Evolutionary conservation across 2,797 vertebrate species (phyloP).

Genomic region (Phataginus tetradactyla): DNA sequence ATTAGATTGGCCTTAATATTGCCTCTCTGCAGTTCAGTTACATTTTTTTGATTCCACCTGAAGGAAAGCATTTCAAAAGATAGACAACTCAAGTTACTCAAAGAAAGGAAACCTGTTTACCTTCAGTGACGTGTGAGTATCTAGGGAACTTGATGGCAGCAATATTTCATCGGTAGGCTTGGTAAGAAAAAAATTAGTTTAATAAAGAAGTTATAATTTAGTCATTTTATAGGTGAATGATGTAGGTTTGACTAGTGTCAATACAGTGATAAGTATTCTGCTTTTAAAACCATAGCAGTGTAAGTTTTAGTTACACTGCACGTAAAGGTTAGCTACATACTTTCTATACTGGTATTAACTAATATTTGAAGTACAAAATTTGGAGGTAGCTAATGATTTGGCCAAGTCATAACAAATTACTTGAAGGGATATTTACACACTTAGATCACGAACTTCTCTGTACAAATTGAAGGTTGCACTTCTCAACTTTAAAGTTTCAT

Average conservation of each 20-base stretch:
- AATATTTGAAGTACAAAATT: not conserved
- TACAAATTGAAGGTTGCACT: conserved; percentile 52
- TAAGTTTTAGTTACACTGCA: not conserved
- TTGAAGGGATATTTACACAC: not conserved
- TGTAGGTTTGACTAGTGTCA: not conserved
- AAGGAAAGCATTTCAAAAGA: conserved; percentile 62
- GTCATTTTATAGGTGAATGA: conserved; percentile 24
- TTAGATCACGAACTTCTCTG: not conserved
- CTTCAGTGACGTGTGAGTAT: conserved; percentile 69
- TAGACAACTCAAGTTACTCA: conserved; percentile 60
- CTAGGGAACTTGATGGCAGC: conserved; percentile 43
- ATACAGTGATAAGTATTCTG: not conserved
- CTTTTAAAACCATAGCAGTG: conserved; percentile 12
- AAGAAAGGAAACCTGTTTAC: conserved; percentile 56
- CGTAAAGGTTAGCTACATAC: not conserved
- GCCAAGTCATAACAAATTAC: not conserved
- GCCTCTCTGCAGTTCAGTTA: conserved; percentile 48
- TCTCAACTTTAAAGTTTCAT: conserved; percentile 50
- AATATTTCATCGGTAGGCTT: conserved; percentile 32
- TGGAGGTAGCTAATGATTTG: conserved; percentile 29
- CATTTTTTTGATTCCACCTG: conserved; percentile 34
- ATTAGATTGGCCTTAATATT: conserved; percentile 55
- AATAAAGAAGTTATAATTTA: conserved; percentile 35
- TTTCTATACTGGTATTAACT: conserved; percentile 9
- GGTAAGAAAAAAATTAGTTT: not conserved